phyloP scores from a whole-genome alignment of 1,140 invertebrate genomes.

The Paracyclopina nana region DNA sequence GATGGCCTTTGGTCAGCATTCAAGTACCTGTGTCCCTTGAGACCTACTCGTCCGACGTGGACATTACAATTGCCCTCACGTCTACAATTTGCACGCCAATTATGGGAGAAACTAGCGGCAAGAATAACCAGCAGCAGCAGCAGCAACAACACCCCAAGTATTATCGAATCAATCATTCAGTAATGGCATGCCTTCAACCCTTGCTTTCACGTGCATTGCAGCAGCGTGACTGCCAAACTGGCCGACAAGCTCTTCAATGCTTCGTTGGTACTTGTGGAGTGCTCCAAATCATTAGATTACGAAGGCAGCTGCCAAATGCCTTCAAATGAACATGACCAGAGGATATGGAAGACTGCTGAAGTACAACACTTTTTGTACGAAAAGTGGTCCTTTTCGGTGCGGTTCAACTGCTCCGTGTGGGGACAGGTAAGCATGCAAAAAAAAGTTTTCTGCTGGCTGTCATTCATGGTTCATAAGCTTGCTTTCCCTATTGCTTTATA shows the following conservation, averaged over 20 bases:
- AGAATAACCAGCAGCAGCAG: neutral
- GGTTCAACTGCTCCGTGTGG: neutral
- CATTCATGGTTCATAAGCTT: no score
- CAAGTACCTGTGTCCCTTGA: neutral
- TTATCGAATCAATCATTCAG: neutral
- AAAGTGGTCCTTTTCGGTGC: slow-evolving; percentile 1
- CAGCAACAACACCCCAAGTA: neutral
- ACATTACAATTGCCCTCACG: neutral
- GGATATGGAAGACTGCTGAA: neutral
- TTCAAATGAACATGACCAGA: neutral
- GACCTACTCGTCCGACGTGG: neutral
- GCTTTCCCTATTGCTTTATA: no score
- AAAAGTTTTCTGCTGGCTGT: no score
- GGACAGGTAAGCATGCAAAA: no score
- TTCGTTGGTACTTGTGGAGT: no score
- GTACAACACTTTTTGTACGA: neutral
- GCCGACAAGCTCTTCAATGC: no score
- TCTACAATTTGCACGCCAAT: neutral
- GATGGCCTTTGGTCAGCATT: neutral
- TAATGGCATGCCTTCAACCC: no score
- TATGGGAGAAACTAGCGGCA: neutral
- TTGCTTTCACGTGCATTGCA: no score
- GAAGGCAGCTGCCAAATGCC: neutral
- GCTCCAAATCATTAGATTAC: no score
- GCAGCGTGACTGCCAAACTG: no score